A percentile compares a stretch with the other conserved stretches of the same genome.
Conservation (phyloP, 2,797 vertebrate species). For the Dermochelys coriacea region DNA sequence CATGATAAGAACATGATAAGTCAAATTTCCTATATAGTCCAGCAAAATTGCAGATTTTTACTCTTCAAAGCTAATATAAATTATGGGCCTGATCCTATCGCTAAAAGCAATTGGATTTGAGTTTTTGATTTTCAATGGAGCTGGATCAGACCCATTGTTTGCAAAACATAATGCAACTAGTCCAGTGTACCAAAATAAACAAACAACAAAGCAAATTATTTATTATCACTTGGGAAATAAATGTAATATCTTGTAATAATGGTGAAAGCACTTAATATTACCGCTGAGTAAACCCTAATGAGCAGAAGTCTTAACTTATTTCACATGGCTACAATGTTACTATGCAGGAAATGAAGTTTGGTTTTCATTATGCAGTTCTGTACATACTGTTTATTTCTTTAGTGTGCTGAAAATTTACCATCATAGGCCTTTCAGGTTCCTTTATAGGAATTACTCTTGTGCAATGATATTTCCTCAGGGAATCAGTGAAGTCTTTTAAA, state of each 20-base stretch:
- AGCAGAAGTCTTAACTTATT: neutral
- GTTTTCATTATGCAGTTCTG: neutral
- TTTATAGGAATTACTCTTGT: neutral
- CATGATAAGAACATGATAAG: neutral
- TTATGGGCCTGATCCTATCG: neutral
- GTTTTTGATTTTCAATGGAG: neutral
- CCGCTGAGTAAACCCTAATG: conserved; percentile 8
- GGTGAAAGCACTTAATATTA: neutral
- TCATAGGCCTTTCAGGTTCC: neutral
- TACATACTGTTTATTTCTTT: neutral
- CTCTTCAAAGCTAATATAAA: neutral
- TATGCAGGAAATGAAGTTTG: neutral
- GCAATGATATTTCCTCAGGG: conserved; percentile 16
- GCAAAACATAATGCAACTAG: neutral
- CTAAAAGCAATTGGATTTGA: neutral
- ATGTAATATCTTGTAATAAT: neutral
- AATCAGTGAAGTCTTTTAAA: neutral
- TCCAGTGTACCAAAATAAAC: neutral
- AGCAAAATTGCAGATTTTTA: neutral
- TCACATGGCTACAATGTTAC: neutral
- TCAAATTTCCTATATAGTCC: neutral
- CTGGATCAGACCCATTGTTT: neutral
- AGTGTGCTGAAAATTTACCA: neutral
- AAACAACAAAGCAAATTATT: neutral
- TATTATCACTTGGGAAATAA: neutral